phyloP scores from a whole-genome alignment of 2,888 invertebrate genomes.

The Melanargia galathea region DNA sequence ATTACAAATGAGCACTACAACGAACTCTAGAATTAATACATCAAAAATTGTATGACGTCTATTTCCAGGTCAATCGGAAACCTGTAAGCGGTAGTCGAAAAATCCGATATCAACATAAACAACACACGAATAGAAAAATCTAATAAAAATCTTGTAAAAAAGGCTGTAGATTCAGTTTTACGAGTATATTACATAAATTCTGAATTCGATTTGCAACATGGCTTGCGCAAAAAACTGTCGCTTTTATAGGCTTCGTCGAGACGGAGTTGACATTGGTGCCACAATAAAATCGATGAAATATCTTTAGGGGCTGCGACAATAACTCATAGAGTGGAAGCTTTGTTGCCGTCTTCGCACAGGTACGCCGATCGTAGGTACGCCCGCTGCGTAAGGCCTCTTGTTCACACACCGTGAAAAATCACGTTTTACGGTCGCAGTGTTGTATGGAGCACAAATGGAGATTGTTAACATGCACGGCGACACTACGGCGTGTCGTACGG shows the following conservation, averaged over 20 bases:
- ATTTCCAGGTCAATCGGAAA: no score
- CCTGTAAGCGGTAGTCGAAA: no score
- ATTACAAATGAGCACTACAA: no score
- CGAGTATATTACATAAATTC: conserved; percentile 11
- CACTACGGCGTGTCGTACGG: no score
- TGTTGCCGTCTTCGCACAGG: conserved; percentile 58
- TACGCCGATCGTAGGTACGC: conserved; percentile 72
- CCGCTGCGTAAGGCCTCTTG: conserved; percentile 53
- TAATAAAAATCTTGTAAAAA: neutral
- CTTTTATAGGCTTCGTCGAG: conserved; percentile 73
- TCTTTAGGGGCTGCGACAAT: conserved; percentile 68
- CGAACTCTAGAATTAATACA: no score
- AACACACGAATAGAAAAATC: no score
- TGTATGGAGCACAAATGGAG: no score
- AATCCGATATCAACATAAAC: no score
- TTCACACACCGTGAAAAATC: no score
- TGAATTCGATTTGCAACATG: conserved; percentile 22
- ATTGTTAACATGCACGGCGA: no score
- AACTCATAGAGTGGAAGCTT: conserved; percentile 59
- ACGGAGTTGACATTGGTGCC: conserved; percentile 80
- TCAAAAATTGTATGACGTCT: no score
- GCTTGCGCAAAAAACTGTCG: conserved; percentile 39
- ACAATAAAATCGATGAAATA: conserved; percentile 82
- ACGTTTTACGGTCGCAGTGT: no score
- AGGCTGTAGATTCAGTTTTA: neutral